These are phyloP conservation scores for Luehdorfia chinensis DNA, from an alignment of 1,140 invertebrate species.

Conservation along the genomic window DNA sequence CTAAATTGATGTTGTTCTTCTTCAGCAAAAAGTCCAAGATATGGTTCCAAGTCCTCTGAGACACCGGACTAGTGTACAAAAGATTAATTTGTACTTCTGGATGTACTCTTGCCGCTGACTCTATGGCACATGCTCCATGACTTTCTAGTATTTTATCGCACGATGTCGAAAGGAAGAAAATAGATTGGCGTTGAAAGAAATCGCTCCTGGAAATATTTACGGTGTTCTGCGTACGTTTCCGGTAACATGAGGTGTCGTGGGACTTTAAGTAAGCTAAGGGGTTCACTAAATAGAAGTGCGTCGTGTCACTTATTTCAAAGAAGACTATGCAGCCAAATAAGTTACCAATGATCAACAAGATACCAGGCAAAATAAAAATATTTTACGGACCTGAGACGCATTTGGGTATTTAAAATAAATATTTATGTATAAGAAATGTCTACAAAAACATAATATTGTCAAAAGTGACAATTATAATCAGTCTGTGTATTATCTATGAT, in stretches of 20 bases:
- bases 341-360: constrained; percentile 1
- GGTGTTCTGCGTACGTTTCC: not conserved
- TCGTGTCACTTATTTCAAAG: constrained; percentile 1
- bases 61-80: not conserved
- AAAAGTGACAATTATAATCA: constrained; percentile 16
- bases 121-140: constrained; percentile 6
- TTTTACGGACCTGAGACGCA: constrained; percentile 8
- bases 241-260: not conserved
- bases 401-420: not conserved
- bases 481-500: too few species aligned
- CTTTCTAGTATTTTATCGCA: not conserved
- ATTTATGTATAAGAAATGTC: too few species aligned
- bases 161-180: constrained; percentile 4
- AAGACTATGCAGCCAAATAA: constrained; percentile 7
- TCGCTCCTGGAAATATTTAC: not conserved
- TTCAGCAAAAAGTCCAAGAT: constrained; percentile 1
- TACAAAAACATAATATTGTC: not conserved
- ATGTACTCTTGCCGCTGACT: not conserved
- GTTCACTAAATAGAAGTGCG: constrained; percentile 4
- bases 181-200: constrained; percentile 3
- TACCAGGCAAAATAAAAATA: constrained; percentile 5
- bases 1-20: not conserved
- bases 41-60: not conserved
- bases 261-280: not conserved
- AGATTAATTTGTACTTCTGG: not conserved